These are phyloP conservation scores for Uria lomvia DNA, from an alignment of 2,113 vertebrate species.

Conservation along the genomic window DNA sequence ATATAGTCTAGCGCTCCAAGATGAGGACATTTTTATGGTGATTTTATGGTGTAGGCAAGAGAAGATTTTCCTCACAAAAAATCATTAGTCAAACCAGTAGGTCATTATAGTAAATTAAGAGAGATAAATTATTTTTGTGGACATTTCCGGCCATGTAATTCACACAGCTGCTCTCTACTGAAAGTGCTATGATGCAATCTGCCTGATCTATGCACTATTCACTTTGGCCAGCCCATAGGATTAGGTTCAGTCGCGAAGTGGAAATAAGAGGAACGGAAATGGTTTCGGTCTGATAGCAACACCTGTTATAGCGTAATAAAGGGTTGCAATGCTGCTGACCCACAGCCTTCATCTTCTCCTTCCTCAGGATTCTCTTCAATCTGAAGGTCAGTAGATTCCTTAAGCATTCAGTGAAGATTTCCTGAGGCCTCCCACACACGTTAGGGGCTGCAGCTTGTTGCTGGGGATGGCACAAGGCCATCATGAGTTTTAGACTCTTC, in stretches of 20 bases:
- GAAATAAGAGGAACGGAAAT: not conserved
- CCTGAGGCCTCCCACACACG: not conserved
- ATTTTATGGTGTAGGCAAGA: not conserved
- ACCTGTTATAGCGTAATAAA: not conserved
- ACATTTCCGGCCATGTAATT: not conserved
- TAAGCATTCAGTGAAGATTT: not conserved
- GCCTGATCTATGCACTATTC: not conserved
- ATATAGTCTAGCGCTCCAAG: not conserved
- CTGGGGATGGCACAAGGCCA: not conserved
- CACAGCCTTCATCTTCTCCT: not conserved
- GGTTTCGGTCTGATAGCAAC: not conserved
- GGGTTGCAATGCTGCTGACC: not conserved
- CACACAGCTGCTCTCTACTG: not conserved
- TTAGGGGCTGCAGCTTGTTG: not conserved
- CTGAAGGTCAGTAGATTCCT: not conserved
- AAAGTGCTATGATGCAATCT: not conserved
- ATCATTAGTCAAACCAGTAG: not conserved
- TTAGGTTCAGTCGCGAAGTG: not conserved
- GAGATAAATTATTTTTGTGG: not conserved
- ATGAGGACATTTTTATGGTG: not conserved
- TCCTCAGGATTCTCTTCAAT: not conserved
- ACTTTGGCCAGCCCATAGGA: not conserved
- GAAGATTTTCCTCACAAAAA: not conserved
- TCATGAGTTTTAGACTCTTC: not conserved
- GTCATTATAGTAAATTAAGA: not conserved